phyloP scores from a whole-genome alignment of 2,888 invertebrate genomes.

The Pyrochroa serraticornis region DNA sequence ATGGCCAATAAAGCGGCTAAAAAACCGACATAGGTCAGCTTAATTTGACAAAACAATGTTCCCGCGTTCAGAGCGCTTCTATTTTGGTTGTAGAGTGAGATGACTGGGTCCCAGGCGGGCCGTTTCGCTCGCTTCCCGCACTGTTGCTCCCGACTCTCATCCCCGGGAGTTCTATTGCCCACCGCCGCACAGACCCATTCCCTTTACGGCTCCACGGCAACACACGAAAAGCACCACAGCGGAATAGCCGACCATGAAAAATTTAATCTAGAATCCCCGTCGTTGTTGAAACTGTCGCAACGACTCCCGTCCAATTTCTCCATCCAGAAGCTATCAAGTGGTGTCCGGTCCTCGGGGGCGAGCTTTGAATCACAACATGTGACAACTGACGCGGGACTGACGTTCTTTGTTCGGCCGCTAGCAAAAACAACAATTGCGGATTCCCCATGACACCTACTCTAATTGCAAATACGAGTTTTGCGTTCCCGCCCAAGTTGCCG shows the following conservation, averaged over 20 bases:
- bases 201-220: conserved; percentile 43
- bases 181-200: conserved; percentile 32
- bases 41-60: conserved; percentile 33
- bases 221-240: conserved; percentile 38
- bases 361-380: conserved; percentile 17
- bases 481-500: background rate
- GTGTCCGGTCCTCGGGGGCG: conserved; percentile 28
- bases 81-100: conserved; percentile 40
- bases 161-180: conserved; percentile 35
- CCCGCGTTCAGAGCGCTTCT: conserved; percentile 30
- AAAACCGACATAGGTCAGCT: conserved; percentile 28
- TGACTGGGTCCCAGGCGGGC: conserved; percentile 46
- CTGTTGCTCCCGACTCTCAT: conserved; percentile 42
- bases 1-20: conserved; percentile 18
- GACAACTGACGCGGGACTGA: conserved; percentile 38
- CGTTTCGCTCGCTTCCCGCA: conserved; percentile 44
- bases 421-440: conserved; percentile 35
- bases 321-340: conserved; percentile 43
- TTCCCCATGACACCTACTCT: conserved; percentile 34
- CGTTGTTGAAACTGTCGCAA: conserved; percentile 48
- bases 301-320: conserved; percentile 44
- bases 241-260: conserved; percentile 50
- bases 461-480: conserved; percentile 37
- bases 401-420: conserved; percentile 33
- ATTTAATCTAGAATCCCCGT: conserved; percentile 51